Conservation (phyloP, 2,797 vertebrate species). For the Danio aesculapii region DNA sequence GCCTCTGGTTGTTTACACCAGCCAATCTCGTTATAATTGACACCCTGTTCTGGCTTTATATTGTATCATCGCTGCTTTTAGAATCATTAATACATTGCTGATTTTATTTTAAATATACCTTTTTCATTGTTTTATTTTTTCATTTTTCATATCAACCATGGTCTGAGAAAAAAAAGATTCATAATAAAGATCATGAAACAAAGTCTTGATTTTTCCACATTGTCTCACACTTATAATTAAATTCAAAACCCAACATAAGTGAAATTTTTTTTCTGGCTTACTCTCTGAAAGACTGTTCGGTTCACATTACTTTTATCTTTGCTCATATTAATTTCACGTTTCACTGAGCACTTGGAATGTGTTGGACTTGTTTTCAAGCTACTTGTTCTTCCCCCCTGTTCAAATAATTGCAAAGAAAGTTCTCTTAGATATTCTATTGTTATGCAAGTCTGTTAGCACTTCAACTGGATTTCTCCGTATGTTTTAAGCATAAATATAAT, state of each 20-base stretch:
- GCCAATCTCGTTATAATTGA: slow-evolving; percentile 39
- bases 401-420: not conserved
- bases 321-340: not conserved
- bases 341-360: slow-evolving; percentile 27
- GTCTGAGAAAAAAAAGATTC: not conserved
- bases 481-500: not conserved
- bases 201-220: not conserved
- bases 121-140: slow-evolving; percentile 6
- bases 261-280: not conserved
- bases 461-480: not conserved
- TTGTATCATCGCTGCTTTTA: slow-evolving; percentile 13
- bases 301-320: slow-evolving; percentile 7
- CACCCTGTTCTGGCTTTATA: slow-evolving; percentile 10
- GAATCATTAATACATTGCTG: slow-evolving; percentile 17
- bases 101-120: not conserved
- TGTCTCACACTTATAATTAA: not conserved
- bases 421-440: not conserved
- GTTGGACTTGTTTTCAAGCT: not conserved
- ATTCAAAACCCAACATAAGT: too few relatives aligned
- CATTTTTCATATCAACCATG: slow-evolving; percentile 29
- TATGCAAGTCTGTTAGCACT: not conserved
- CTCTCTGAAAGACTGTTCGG: not conserved
- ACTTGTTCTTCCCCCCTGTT: not conserved
- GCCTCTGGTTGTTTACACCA: slow-evolving; percentile 58
- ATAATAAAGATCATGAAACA: slow-evolving; percentile 49